Evolutionary conservation across 2,113 vertebrate species (phyloP), one percentile per base, ranked within the genome.

Genomic region (Holacanthus passer): DNA sequence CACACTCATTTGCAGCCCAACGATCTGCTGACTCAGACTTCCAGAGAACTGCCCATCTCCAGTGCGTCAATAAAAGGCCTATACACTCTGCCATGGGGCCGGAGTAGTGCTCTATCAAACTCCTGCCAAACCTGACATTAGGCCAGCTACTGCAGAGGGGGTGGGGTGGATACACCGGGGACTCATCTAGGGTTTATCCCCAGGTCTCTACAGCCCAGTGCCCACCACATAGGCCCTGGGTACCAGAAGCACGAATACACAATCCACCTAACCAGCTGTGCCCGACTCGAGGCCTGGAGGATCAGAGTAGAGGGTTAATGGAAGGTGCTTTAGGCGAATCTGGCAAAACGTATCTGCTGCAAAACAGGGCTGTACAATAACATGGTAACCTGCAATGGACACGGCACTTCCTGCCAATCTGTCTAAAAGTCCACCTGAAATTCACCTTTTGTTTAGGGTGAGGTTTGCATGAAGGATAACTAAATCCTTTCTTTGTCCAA

Each of bases 141-240:
- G 77, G 71, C 95, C 95, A 96, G 96, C 96, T 93, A 48, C 72
- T 74, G 58, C 70, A 94, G 31, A 56, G 94, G 94, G 94, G 94
- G 93, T 89, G 95, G 94, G 95, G 93, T 93, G 94, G 94, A 95
- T 94, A 59, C 88, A 58, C 82, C 3, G 1, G 88, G 72, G 91
- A 86, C 66, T 67, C 79, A 74, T 88, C 64, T 29, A 56, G 63
- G 69, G 66, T 86, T 89, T 82, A 79, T 87, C 82, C 82, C 81
- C 66, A 74, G 78, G 86, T 91, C 84, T 83, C 81, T 73, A 82
- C 81, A 86, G 90, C 83, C 69, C 84, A 82, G 68, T 85, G 84
- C 85, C 73, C 71, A 82, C 79, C 72, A 77, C 83, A 83, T 84
- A 79, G 79, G 87, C 75, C 86, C 87, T 75, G 70, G 75, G 75